Evolutionary conservation across 2,113 vertebrate species (phyloP).

Genomic region (Tiliqua scincoides): DNA sequence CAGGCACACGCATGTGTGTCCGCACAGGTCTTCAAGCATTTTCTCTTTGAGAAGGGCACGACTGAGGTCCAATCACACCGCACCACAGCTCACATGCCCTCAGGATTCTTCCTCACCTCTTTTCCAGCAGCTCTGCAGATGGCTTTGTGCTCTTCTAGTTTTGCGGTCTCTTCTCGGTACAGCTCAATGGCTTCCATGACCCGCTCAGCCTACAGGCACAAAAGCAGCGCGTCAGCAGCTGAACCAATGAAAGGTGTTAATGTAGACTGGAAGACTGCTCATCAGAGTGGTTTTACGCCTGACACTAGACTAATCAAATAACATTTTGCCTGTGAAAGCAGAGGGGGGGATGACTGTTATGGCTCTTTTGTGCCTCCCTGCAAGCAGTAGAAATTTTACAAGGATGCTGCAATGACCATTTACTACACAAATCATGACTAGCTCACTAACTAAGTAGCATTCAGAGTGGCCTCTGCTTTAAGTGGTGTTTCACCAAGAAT

Average conservation of each 20-base stretch:
- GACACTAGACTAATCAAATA: neutral
- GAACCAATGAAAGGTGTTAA: neutral
- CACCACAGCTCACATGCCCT: neutral
- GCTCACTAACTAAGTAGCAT: neutral
- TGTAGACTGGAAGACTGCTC: neutral
- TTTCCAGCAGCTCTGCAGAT: constrained; percentile 87
- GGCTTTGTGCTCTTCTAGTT: constrained; percentile 84
- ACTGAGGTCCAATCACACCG: neutral
- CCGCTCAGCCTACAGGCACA: constrained; percentile 83
- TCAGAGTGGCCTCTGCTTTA: neutral
- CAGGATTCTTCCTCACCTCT: constrained; percentile 78
- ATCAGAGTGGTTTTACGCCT: too few species aligned
- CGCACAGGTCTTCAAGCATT: too few species aligned
- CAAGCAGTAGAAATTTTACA: neutral
- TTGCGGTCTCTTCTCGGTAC: constrained; percentile 86
- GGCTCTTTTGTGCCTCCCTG: neutral
- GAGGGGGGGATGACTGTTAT: neutral
- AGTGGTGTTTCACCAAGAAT: neutral
- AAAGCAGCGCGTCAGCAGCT: constrained; percentile 14
- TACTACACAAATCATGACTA: neutral
- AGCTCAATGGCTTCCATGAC: constrained; percentile 97
- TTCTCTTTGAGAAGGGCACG: neutral
- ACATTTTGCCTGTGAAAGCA: neutral
- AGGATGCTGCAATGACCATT: neutral
- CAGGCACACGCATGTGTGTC: too few species aligned